Conservation (phyloP, 2,797 vertebrate species). For the Lithobates sylvaticus region DNA sequence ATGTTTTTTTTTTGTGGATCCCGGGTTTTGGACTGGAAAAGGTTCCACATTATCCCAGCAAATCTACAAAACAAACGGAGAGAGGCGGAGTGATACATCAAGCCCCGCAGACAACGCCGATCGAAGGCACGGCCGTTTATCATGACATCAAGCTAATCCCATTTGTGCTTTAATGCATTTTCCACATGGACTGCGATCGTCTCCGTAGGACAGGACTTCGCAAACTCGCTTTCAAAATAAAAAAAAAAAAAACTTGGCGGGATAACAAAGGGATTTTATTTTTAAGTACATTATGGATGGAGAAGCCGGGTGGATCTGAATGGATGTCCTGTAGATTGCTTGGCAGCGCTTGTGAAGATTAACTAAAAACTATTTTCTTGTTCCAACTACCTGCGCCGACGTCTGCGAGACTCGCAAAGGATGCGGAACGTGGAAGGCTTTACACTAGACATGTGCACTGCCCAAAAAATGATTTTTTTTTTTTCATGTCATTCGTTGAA, state of each 20-base stretch:
- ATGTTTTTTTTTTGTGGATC: no score
- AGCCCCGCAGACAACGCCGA: background rate
- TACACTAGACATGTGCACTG: no score
- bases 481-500: no score
- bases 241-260: background rate
- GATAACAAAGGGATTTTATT: conserved; percentile 17
- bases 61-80: no score
- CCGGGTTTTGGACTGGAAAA: no score
- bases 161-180: conserved; percentile 34
- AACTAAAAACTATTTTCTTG: background rate
- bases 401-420: background rate
- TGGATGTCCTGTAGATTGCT: conserved; percentile 42
- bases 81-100: background rate
- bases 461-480: no score
- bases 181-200: conserved; percentile 39
- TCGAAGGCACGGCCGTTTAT: background rate
- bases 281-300: conserved; percentile 22
- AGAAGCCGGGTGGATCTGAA: conserved; percentile 5
- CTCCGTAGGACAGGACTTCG: conserved; percentile 16
- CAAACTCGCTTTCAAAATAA: conserved; percentile 4
- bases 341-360: conserved; percentile 13
- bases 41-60: no score
- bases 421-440: no score
- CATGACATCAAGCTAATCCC: conserved; percentile 37
- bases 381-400: conserved; percentile 6